These are phyloP conservation scores for Chymomyza amoena DNA, from an alignment of 2,888 invertebrate genomes.

Conservation along the genomic window DNA sequence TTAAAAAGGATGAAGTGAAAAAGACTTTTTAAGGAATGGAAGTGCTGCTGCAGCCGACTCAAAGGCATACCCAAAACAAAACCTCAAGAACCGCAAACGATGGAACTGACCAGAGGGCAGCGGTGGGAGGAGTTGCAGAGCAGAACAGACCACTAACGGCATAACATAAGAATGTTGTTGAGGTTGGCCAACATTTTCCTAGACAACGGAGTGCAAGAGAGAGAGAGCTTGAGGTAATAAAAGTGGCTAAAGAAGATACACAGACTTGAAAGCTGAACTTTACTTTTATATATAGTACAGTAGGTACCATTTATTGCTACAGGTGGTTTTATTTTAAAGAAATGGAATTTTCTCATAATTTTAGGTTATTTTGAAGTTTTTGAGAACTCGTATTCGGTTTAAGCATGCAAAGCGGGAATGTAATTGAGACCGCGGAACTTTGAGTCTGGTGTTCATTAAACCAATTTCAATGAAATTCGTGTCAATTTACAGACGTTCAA, in stretches of 20 bases:
- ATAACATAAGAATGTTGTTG: slow-evolving; percentile 53
- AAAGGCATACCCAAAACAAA: slow-evolving; percentile 29
- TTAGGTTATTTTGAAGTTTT: no score
- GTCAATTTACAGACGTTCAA: no score
- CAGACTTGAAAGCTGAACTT: not conserved
- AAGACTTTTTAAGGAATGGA: not conserved
- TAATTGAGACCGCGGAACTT: no score
- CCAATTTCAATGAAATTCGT: no score
- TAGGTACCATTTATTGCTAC: not conserved
- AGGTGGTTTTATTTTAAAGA: not conserved
- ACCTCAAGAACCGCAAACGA: slow-evolving; percentile 37
- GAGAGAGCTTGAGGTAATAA: not conserved
- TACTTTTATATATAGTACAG: not conserved
- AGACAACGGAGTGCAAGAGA: not conserved
- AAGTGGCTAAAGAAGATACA: no score
- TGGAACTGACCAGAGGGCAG: slow-evolving; percentile 15
- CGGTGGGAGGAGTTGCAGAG: not conserved
- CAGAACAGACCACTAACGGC: slow-evolving; percentile 12
- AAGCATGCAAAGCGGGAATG: no score
- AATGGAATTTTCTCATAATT: no score
- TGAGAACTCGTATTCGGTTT: no score
- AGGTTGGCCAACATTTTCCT: slow-evolving; percentile 36
- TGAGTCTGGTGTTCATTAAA: no score
- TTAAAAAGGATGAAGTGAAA: slow-evolving; percentile 44
- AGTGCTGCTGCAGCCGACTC: not conserved